Evolutionary conservation across 2,888 invertebrate species (phyloP).

Genomic region (Tinea semifulvella): DNA sequence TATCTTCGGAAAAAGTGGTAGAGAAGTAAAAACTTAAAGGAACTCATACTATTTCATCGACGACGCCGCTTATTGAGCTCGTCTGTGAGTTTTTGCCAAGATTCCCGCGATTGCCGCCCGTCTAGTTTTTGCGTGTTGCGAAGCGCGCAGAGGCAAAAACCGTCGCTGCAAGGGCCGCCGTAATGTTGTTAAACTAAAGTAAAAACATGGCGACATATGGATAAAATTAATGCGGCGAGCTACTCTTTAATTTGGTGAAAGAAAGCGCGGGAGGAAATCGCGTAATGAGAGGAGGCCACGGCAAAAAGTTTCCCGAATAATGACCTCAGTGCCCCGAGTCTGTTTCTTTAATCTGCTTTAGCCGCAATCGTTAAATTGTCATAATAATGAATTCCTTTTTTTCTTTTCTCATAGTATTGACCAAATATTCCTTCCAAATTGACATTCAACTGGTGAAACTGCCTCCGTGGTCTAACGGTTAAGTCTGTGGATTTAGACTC

Average conservation of each 20-base stretch:
- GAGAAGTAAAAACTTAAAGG: conserved; percentile 49
- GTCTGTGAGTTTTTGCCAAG: conserved; percentile 38
- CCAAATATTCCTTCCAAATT: too few species aligned
- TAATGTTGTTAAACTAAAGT: conserved; percentile 41
- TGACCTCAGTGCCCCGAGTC: too few species aligned
- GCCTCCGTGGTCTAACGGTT: too few species aligned
- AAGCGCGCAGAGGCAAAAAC: conserved; percentile 35
- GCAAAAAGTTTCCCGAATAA: conserved; percentile 2
- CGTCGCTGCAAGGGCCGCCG: conserved; percentile 28
- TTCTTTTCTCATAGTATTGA: too few species aligned
- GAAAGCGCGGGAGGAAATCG: conserved; percentile 64
- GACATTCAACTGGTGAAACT: too few species aligned
- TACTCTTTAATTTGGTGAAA: conserved; percentile 63
- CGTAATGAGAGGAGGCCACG: conserved; percentile 44
- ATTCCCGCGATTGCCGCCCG: conserved; percentile 38
- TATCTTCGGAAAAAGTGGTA: conserved; percentile 44
- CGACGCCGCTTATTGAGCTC: conserved; percentile 58
- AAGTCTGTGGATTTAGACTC: too few species aligned
- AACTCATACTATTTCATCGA: conserved; percentile 64
- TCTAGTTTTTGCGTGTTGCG: conserved; percentile 35
- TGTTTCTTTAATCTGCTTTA: too few species aligned
- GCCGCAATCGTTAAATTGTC: too few species aligned
- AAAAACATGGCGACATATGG: conserved; percentile 55
- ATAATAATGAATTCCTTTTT: too few species aligned
- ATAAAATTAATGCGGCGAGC: conserved; percentile 55